These are phyloP conservation scores for Branchinecta lindahli DNA, from an alignment of 1,140 invertebrate species.

Conservation along the genomic window DNA sequence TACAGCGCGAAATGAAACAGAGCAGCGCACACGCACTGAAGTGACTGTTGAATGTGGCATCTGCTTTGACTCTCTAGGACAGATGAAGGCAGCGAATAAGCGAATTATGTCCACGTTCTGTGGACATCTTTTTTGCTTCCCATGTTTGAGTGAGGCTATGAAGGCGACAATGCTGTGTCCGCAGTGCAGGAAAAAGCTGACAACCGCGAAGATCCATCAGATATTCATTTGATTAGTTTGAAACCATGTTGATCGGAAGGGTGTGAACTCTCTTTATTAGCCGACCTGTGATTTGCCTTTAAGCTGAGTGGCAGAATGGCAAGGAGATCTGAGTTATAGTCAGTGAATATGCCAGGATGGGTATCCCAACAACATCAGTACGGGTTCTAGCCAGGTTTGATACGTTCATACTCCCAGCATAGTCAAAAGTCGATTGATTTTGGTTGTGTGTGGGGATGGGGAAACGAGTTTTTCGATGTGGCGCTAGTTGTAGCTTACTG, in stretches of 20 bases:
- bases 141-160: slow-evolving; percentile 12
- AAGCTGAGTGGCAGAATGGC: too few species aligned
- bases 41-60: slow-evolving; percentile 11
- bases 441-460: too few species aligned
- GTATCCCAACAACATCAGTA: too few species aligned
- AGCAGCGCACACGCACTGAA: not conserved
- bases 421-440: too few species aligned
- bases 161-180: slow-evolving; percentile 9
- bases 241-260: not conserved
- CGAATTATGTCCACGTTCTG: slow-evolving; percentile 15
- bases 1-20: not conserved
- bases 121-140: slow-evolving; percentile 17
- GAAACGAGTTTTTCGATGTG: too few species aligned
- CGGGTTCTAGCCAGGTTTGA: too few species aligned
- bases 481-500: too few species aligned
- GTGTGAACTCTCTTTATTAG: too few species aligned
- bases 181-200: slow-evolving; percentile 13
- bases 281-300: too few species aligned
- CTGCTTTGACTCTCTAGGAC: slow-evolving; percentile 14
- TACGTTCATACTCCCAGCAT: too few species aligned
- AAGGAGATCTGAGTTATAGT: too few species aligned
- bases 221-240: slow-evolving; percentile 15
- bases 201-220: slow-evolving; percentile 11
- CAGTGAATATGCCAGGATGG: too few species aligned
- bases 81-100: slow-evolving; percentile 15